phyloP scores from a whole-genome alignment of 2,797 vertebrate species.

The Chloroceryle inda region DNA sequence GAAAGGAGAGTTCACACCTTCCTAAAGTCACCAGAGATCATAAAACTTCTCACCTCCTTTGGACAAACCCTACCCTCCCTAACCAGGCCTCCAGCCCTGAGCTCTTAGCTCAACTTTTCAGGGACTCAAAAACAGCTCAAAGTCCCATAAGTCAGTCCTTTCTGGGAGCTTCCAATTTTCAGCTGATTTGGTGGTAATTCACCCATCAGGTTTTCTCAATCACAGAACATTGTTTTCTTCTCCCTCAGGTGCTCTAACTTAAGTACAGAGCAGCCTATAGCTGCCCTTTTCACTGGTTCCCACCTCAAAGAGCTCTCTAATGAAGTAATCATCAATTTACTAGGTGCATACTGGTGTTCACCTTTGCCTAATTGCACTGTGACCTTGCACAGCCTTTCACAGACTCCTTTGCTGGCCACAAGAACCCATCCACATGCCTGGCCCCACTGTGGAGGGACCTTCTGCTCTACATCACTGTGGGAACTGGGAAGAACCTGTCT shows the following conservation, averaged over 20 bases:
- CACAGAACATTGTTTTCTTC: not conserved
- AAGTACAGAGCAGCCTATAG: not conserved
- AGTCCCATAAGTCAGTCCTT: accelerated
- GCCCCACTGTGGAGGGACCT: not conserved
- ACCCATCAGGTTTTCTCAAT: not conserved
- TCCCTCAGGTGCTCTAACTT: not conserved
- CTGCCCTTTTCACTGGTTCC: not conserved
- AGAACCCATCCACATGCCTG: not conserved
- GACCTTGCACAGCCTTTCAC: not conserved
- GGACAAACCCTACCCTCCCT: not conserved
- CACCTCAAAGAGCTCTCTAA: not conserved
- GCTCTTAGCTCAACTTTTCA: not conserved
- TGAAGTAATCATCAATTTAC: not conserved
- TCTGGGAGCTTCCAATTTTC: not conserved
- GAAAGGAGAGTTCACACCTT: not conserved
- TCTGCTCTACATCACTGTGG: no score
- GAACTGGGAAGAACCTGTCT: accelerated
- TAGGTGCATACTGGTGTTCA: not conserved
- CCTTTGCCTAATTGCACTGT: not conserved
- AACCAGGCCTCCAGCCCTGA: not conserved
- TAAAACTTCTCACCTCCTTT: not conserved
- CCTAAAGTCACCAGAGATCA: not conserved
- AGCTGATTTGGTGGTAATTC: not conserved
- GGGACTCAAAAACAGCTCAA: not conserved
- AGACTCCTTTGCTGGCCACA: not conserved